Evolutionary conservation across 2,888 invertebrate genomes (phyloP).

Genomic region (Lysandra bellargus): DNA sequence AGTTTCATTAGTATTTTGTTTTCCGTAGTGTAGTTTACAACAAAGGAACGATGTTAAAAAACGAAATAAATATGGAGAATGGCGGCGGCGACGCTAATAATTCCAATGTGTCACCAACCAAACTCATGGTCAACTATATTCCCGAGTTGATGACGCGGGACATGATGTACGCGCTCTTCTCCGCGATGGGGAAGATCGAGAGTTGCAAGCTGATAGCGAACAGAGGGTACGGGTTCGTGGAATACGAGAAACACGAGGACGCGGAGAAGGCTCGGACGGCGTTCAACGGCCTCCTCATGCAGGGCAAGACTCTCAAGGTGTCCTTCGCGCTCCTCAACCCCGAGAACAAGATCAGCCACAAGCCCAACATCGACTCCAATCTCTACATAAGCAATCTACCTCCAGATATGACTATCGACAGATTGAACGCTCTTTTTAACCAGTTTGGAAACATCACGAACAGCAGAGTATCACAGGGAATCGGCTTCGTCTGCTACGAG

Average conservation of each 20-base stretch:
- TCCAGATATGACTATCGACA: slow-evolving; percentile 76
- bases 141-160: slow-evolving; percentile 79
- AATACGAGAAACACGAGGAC: slow-evolving; percentile 77
- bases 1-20: slow-evolving; percentile 70
- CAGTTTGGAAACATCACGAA: slow-evolving; percentile 74
- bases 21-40: slow-evolving; percentile 73
- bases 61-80: slow-evolving; percentile 75
- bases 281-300: slow-evolving; percentile 78
- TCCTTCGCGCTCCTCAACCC: slow-evolving; percentile 78
- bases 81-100: slow-evolving; percentile 76
- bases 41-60: slow-evolving; percentile 70
- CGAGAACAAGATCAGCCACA: slow-evolving; percentile 75
- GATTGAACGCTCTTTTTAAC: slow-evolving; percentile 68
- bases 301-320: slow-evolving; percentile 77
- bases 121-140: slow-evolving; percentile 80
- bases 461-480: slow-evolving; percentile 76
- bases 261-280: slow-evolving; percentile 77
- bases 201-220: slow-evolving; percentile 77
- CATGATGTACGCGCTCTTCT: slow-evolving; percentile 79
- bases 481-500: slow-evolving; percentile 77
- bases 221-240: slow-evolving; percentile 77
- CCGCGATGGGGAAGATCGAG: slow-evolving; percentile 78
- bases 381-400: slow-evolving; percentile 78
- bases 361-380: slow-evolving; percentile 76
- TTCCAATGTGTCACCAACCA: slow-evolving; percentile 79